Evolutionary conservation across 2,888 invertebrate genomes (phyloP).

Genomic region (Orgyia antiqua): DNA sequence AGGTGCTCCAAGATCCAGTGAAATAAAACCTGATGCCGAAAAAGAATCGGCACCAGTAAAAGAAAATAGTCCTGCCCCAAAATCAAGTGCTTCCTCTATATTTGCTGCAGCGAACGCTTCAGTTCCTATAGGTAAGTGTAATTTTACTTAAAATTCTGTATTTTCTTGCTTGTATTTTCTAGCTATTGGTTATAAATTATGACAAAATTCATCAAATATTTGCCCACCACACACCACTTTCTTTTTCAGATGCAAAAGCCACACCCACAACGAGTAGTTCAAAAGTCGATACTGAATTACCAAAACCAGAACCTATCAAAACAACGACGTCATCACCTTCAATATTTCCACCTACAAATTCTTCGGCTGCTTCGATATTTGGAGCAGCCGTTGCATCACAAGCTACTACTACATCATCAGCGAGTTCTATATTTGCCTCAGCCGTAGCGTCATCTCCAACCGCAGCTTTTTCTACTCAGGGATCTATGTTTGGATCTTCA

Average conservation of each 20-base stretch:
- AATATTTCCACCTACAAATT: constrained; percentile 16
- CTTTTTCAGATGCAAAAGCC: constrained; percentile 34
- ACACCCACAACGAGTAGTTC: constrained; percentile 21
- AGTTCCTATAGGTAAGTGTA: constrained; percentile 11
- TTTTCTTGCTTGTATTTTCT: no score
- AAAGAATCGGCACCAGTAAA: constrained; percentile 20
- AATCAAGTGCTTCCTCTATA: constrained; percentile 32
- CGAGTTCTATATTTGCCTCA: constrained; percentile 26
- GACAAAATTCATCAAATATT: no score
- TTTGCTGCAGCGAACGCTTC: constrained; percentile 30
- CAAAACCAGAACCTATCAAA: constrained; percentile 12
- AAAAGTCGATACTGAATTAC: constrained; percentile 14
- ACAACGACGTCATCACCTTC: constrained; percentile 14
- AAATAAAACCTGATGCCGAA: constrained; percentile 26
- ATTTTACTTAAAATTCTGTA: not conserved
- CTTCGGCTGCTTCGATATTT: constrained; percentile 41
- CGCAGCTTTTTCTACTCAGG: no score
- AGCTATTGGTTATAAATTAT: no score
- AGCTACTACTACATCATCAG: constrained; percentile 20
- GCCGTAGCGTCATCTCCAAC: constrained; percentile 19
- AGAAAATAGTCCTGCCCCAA: constrained; percentile 20
- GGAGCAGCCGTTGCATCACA: constrained; percentile 35
- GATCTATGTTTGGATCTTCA: constrained; percentile 21
- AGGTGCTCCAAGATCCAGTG: constrained; percentile 4
- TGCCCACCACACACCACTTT: no score